phyloP scores from a whole-genome alignment of 92 coral and sea anemone genomes.

The Parazoanthus atlanticus region DNA sequence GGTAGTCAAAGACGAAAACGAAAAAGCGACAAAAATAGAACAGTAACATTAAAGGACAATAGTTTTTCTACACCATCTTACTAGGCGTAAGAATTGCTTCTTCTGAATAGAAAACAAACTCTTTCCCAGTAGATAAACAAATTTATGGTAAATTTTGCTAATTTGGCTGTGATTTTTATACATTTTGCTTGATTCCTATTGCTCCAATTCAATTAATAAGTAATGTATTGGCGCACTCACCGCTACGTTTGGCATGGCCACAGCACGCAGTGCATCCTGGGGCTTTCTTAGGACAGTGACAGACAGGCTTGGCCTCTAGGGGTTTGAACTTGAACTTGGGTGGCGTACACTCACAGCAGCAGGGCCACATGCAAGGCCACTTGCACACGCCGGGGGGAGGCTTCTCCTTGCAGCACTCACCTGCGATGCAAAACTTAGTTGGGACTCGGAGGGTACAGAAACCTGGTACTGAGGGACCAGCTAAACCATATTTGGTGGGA shows the following conservation, averaged over 20 bases:
- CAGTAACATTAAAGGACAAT: too few relatives aligned
- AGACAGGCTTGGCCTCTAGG: slow-evolving; percentile 79
- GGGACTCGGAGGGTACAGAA: background rate
- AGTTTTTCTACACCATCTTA: too few relatives aligned
- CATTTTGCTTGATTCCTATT: too few relatives aligned
- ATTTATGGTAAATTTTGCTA: too few relatives aligned
- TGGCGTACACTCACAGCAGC: slow-evolving; percentile 93
- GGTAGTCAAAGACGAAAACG: too few relatives aligned
- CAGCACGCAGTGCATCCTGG: slow-evolving; percentile 63
- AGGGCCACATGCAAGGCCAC: slow-evolving; percentile 98
- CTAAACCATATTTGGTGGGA: too few relatives aligned
- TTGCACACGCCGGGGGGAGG: slow-evolving; percentile 85
- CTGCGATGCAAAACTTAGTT: background rate
- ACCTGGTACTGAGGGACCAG: background rate
- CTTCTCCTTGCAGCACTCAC: slow-evolving; percentile 72
- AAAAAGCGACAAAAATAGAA: too few relatives aligned
- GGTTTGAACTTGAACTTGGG: slow-evolving; percentile 88
- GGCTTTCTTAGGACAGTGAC: slow-evolving; percentile 74
- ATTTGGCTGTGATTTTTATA: too few relatives aligned
- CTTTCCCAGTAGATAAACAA: too few relatives aligned
- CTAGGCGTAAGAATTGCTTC: too few relatives aligned
- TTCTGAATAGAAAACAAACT: too few relatives aligned
- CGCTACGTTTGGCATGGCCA: slow-evolving; percentile 31
- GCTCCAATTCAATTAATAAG: background rate
- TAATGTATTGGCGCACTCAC: background rate